These are phyloP conservation scores for Nyleta sp. DNA, from an alignment of 2,888 invertebrate species.

Conservation along the genomic window DNA sequence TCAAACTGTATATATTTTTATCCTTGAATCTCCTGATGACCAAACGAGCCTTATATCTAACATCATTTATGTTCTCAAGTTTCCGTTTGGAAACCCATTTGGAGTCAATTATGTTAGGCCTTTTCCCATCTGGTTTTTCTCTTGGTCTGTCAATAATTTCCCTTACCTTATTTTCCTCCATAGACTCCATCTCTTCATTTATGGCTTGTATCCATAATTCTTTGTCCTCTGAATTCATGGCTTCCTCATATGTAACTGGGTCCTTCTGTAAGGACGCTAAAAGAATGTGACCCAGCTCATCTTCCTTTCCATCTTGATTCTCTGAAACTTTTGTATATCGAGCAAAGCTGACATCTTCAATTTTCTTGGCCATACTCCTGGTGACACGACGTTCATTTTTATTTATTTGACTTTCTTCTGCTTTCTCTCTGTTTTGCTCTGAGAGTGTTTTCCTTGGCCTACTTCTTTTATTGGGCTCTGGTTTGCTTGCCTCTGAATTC, in stretches of 20 bases:
- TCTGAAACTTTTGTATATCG: constrained; percentile 38
- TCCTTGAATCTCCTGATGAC: too few species aligned
- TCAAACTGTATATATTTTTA: too few species aligned
- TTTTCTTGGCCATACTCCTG: constrained; percentile 43
- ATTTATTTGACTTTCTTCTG: neutral
- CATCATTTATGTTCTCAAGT: constrained; percentile 38
- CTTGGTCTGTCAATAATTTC: constrained; percentile 37
- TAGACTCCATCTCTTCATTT: constrained; percentile 40
- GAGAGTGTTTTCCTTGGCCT: constrained; percentile 43
- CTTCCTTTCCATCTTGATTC: constrained; percentile 17
- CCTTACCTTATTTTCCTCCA: constrained; percentile 60
- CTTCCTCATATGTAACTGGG: constrained; percentile 27
- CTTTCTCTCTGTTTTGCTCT: too few species aligned
- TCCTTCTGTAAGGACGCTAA: constrained; percentile 47
- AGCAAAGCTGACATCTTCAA: constrained; percentile 54
- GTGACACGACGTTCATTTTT: constrained; percentile 36
- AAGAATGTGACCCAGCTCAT: constrained; percentile 35
- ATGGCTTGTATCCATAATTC: constrained; percentile 47
- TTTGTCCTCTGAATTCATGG: constrained; percentile 35
- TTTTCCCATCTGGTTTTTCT: constrained; percentile 24
- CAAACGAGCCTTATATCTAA: constrained; percentile 60
- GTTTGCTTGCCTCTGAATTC: constrained; percentile 19
- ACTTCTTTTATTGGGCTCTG: constrained; percentile 56
- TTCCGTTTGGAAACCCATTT: constrained; percentile 66
- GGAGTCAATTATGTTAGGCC: constrained; percentile 27